These are phyloP conservation scores for Cinclus mexicanus DNA, from an alignment of 2,113 vertebrate genomes.

Conservation along the genomic window DNA sequence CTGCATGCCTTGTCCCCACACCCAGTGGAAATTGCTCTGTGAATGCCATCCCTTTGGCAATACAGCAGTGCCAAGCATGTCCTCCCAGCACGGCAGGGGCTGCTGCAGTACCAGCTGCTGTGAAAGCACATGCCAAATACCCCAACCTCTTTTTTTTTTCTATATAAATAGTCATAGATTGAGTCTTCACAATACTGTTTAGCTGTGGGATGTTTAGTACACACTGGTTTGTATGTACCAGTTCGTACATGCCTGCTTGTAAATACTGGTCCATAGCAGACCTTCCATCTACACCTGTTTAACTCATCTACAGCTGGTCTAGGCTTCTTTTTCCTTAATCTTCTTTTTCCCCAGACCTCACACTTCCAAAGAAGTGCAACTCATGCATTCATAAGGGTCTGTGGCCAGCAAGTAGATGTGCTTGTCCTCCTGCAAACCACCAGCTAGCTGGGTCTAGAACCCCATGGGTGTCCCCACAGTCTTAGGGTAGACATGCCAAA, in stretches of 20 bases:
- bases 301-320: not conserved
- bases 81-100: rapidly evolving
- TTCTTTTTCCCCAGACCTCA: not conserved
- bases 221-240: not conserved
- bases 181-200: not conserved
- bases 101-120: not conserved
- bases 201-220: not conserved
- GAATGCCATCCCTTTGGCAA: not conserved
- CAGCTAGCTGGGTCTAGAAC: not conserved
- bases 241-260: not conserved
- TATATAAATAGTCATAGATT: not conserved
- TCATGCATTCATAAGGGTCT: not conserved
- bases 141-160: not conserved
- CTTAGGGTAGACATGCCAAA: not conserved
- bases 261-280: not conserved
- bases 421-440: not conserved
- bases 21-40: not conserved
- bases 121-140: not conserved
- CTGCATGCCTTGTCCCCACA: not conserved
- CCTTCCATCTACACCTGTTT: not conserved
- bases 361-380: not conserved
- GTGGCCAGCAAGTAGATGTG: not conserved
- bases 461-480: not conserved
- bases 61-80: not conserved
- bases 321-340: not conserved